Percentiles rank a stretch among this genome's conserved stretches.
These are phyloP conservation scores for Sialia sialis DNA, from an alignment of 2,113 vertebrate species.

Conservation along the genomic window DNA sequence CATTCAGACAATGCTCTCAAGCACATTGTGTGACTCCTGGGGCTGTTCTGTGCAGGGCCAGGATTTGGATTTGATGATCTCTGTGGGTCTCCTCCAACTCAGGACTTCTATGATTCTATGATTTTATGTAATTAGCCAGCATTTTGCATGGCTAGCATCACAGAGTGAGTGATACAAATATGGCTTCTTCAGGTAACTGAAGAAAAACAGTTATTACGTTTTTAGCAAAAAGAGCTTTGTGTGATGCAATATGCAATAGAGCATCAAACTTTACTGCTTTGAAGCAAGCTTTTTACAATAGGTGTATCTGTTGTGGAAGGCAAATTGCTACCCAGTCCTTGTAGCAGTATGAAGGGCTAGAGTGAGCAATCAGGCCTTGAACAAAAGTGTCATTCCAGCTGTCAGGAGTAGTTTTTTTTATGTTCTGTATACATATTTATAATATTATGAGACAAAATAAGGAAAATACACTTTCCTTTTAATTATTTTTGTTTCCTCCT, in stretches of 20 bases:
- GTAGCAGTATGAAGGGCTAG: neutral
- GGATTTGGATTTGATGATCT: neutral
- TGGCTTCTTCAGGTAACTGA: neutral
- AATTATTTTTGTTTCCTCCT: neutral
- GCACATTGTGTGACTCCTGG: accelerated
- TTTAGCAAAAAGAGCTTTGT: neutral
- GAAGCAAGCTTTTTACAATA: neutral
- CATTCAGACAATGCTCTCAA: neutral
- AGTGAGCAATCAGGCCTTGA: neutral
- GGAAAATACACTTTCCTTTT: neutral
- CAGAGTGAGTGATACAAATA: neutral
- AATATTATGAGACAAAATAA: neutral
- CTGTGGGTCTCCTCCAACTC: neutral
- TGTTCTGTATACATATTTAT: neutral
- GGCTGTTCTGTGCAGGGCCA: neutral
- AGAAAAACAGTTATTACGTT: neutral
- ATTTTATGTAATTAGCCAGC: neutral
- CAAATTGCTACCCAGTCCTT: neutral
- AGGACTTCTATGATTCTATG: neutral
- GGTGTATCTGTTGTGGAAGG: neutral
- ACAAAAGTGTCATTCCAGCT: neutral
- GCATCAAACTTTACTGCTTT: neutral
- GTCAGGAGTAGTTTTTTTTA: neutral
- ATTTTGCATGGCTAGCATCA: neutral
- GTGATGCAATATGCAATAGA: neutral